Base-by-base conservation (phyloP, 1,140 invertebrate genomes). In the Lineus longissimus region DNA sequence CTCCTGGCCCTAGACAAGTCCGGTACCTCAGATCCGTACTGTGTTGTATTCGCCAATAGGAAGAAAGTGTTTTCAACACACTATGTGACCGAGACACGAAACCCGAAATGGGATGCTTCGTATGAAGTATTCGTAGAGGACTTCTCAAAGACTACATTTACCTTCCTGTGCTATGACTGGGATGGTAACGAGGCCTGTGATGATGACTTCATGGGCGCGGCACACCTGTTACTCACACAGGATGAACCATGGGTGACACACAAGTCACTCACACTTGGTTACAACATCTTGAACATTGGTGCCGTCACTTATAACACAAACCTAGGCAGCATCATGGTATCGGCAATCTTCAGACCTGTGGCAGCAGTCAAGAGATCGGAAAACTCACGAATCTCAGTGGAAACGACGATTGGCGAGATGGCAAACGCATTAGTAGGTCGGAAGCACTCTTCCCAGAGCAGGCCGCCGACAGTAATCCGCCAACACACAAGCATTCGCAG, bases 21-120 rank as follows among this genome's bases (percentile, higher is more conserved):
- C 29, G 82, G 83, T 1, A 70, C 70, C 0, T 85, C 85, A 15
- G 85, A 86, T 75, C 84, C 85, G 2, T 86, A 86, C 63, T 86
- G 85, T 72, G 81, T 86, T 41, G 65, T 86, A 7, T 86, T 86
- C 73, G 84, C 79, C 70, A 84, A 85, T 65, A 78, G 84, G 27
- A 80, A 81, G 59, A 85, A 85, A 80, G 75, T 86, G 11, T 81
- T 85, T 72, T 85, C 85, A 2, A 86, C 84, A 1, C 85, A 86
- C 64, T 86, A 84, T 54, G 63, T 86, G 27, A 70, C 79, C 22
- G 75, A 74, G 2, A 85, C 81, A 2, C 73, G 73, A 25, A 85
- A 81, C 29, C 85, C 85, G 0, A 70, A 72, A 43, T 86, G 85
- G 85, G 83, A 86, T 65, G 81, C 80, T 0, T 73, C 76, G 59